These are phyloP conservation scores for Drosophila sucinea DNA, from an alignment of 1,140 invertebrate species.

Conservation along the genomic window DNA sequence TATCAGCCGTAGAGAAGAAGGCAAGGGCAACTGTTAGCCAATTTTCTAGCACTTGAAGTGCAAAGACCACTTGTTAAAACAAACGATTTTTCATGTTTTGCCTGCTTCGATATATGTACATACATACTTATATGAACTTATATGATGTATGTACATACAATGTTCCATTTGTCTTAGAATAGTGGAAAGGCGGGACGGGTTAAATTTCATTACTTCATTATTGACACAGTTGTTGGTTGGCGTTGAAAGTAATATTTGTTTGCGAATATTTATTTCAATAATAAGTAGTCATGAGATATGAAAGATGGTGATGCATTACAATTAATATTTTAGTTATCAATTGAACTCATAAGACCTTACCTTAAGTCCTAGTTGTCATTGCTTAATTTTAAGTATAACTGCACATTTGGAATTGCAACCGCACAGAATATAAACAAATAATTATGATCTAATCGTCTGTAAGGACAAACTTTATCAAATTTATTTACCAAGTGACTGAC, in stretches of 20 bases:
- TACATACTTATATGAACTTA: neutral
- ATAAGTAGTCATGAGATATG: conserved; percentile 20
- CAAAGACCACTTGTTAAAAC: conserved; percentile 69
- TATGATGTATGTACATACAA: neutral
- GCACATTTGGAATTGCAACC: no score
- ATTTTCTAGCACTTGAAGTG: conserved; percentile 56
- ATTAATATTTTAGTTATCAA: no score
- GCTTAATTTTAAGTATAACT: no score
- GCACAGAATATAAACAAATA: no score
- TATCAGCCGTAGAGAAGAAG: conserved; percentile 36
- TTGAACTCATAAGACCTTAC: no score
- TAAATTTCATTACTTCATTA: conserved; percentile 64
- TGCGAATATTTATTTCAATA: conserved; percentile 45
- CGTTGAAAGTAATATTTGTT: conserved; percentile 41
- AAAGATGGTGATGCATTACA: conserved; percentile 8
- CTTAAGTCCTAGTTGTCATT: no score
- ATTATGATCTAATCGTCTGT: conserved; percentile 23
- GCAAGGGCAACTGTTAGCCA: conserved; percentile 29
- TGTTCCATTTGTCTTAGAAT: neutral
- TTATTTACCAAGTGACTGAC: conserved; percentile 34
- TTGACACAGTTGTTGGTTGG: conserved; percentile 60
- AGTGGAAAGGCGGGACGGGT: conserved; percentile 20
- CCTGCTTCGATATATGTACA: neutral
- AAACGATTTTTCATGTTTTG: conserved; percentile 70
- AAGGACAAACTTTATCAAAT: conserved; percentile 23